Conservation (phyloP, 1,140 invertebrate species). For the Lepidotrigona ventralis region DNA sequence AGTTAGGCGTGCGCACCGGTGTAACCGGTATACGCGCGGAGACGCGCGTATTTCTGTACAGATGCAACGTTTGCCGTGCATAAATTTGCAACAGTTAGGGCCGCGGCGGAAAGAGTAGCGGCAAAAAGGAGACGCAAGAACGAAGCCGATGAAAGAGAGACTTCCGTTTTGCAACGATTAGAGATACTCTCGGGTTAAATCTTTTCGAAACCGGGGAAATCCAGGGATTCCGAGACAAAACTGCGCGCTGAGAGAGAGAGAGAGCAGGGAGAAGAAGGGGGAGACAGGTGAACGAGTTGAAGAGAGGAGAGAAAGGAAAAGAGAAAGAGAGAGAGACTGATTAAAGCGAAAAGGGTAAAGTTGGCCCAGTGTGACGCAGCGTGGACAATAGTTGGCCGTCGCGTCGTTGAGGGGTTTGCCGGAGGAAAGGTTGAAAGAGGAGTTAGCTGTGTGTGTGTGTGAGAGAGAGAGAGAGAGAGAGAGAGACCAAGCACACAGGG, state of each 20-base stretch:
- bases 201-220: conserved; percentile 28
- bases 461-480: background rate
- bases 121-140: conserved; percentile 1
- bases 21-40: conserved; percentile 21
- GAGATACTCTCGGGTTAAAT: conserved; percentile 46
- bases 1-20: background rate
- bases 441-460: too few relatives aligned
- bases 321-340: background rate
- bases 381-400: conserved; percentile 47
- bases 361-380: conserved; percentile 30
- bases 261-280: background rate
- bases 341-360: conserved; percentile 8
- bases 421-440: conserved; percentile 1
- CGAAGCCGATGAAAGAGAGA: conserved; percentile 14
- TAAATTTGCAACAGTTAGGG: too few relatives aligned
- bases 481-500: too few relatives aligned
- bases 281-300: background rate
- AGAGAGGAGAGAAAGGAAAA: background rate
- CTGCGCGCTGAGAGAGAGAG: background rate
- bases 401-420: conserved; percentile 8
- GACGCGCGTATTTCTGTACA: background rate
- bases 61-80: too few relatives aligned
- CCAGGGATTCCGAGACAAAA: background rate
- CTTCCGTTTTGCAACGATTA: conserved; percentile 22
- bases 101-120: background rate